These are phyloP conservation scores for Encarsia formosa DNA, from an alignment of 2,888 invertebrate species.

Conservation along the genomic window DNA sequence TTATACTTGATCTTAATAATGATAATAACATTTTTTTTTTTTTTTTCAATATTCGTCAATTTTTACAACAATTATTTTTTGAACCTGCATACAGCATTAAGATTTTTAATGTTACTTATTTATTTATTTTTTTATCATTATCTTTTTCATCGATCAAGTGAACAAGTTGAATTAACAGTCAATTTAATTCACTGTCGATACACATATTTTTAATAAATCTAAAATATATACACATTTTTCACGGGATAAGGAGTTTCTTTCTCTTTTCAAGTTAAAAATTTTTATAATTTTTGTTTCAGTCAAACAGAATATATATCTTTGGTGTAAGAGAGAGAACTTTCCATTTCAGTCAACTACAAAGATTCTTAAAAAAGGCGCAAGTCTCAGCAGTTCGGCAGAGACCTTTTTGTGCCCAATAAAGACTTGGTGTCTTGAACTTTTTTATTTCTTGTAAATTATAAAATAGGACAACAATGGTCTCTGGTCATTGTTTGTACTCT, in stretches of 20 bases:
- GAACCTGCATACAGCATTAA: constrained; percentile 13
- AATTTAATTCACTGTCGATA: constrained; percentile 1
- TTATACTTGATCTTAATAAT: too few relatives aligned
- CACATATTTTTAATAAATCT: constrained; percentile 7
- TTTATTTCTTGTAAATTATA: constrained; percentile 16
- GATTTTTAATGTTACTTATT: too few relatives aligned
- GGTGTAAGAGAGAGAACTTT: constrained; percentile 24
- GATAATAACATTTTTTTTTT: too few relatives aligned
- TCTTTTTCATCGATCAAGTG: constrained; percentile 9
- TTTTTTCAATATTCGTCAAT: constrained; percentile 16
- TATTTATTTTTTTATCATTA: constrained; percentile 7
- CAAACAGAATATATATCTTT: constrained; percentile 18
- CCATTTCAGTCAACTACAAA: constrained; percentile 22
- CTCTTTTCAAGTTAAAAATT: constrained; percentile 10
- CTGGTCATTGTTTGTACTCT: constrained; percentile 25
- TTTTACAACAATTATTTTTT: constrained; percentile 21
- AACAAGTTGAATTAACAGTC: constrained; percentile 9
- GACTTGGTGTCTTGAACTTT: constrained; percentile 14
- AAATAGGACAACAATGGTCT: constrained; percentile 20
- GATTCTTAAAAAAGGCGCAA: constrained; percentile 18
- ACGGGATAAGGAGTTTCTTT: constrained; percentile 14
- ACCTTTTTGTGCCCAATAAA: constrained; percentile 17
- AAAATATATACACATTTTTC: constrained; percentile 24
- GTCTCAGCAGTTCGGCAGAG: constrained; percentile 15
- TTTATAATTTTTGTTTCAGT: constrained; percentile 9